Percentiles rank a stretch among this genome's conserved stretches.
phyloP scores from a whole-genome alignment of 2,113 vertebrate species.

The Catharus minimus region DNA sequence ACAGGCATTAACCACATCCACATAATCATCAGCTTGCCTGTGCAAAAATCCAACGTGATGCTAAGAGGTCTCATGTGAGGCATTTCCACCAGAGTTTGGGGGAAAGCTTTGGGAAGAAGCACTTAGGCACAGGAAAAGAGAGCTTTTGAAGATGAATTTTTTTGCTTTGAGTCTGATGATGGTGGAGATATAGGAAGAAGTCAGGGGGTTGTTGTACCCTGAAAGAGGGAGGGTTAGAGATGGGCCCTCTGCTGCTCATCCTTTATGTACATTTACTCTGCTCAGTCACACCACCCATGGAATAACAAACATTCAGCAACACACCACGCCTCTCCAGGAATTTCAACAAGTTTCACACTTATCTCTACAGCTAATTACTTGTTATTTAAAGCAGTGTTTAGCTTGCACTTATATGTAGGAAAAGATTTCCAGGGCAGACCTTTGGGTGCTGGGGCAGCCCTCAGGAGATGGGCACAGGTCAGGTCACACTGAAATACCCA shows the following conservation, averaged over 20 bases:
- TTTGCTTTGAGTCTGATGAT: background rate
- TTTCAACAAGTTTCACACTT: background rate
- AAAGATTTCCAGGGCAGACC: background rate
- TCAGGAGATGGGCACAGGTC: rapidly evolving
- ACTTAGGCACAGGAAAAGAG: background rate
- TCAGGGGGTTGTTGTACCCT: background rate
- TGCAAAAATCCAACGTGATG: background rate
- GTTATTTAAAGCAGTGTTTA: background rate
- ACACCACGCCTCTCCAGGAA: background rate
- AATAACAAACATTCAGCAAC: background rate
- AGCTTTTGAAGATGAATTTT: rapidly evolving
- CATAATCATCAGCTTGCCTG: rapidly evolving
- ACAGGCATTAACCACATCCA: background rate
- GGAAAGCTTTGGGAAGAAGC: background rate
- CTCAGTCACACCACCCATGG: background rate
- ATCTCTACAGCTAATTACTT: background rate
- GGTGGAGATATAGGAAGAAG: background rate
- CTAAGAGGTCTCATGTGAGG: background rate
- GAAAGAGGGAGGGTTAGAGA: background rate
- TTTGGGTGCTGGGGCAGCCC: background rate
- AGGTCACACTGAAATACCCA: background rate
- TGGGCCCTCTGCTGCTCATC: rapidly evolving
- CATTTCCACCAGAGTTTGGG: background rate
- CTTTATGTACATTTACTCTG: background rate
- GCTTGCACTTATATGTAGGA: rapidly evolving